A percentile compares a stretch with the other conserved stretches of the same genome.
Evolutionary conservation across 2,113 vertebrate genomes (phyloP).

Genomic region (Miniopterus natalensis): DNA sequence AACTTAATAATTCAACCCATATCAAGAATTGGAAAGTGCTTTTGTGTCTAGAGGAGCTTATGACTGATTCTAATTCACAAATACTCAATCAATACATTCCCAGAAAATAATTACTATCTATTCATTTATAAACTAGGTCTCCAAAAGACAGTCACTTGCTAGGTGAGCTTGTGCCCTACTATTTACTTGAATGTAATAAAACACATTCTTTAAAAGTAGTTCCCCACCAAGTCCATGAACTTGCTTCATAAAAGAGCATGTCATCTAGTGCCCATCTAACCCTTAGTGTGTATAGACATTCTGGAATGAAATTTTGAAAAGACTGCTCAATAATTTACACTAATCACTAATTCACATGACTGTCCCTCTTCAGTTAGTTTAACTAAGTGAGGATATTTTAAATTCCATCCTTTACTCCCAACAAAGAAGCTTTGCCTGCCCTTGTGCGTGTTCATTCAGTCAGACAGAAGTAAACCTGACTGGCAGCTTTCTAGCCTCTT

Average conservation of each 20-base stretch:
- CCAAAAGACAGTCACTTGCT: neutral
- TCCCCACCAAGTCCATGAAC: constrained; percentile 25
- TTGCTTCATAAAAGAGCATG: neutral
- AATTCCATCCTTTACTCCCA: neutral
- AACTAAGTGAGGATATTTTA: constrained; percentile 58
- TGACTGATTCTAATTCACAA: constrained; percentile 16
- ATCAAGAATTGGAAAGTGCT: neutral
- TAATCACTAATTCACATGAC: constrained; percentile 60
- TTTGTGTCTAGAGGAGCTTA: neutral
- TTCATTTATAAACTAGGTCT: neutral
- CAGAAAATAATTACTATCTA: neutral
- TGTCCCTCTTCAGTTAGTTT: constrained; percentile 55
- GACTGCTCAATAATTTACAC: constrained; percentile 71
- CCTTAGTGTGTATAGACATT: constrained; percentile 31
- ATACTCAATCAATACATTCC: neutral
- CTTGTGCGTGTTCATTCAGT: constrained; percentile 61
- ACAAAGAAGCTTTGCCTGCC: constrained; percentile 54
- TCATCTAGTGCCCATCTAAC: constrained; percentile 31
- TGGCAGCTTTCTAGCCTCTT: constrained; percentile 50
- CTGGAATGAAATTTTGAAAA: constrained; percentile 72
- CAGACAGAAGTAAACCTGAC: constrained; percentile 51
- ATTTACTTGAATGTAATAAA: constrained; percentile 60
- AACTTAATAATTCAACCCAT: neutral
- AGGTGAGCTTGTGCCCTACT: neutral
- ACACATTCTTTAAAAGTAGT: constrained; percentile 2